phyloP scores from a whole-genome alignment of 2,113 vertebrate species.

The Proteles cristata region DNA sequence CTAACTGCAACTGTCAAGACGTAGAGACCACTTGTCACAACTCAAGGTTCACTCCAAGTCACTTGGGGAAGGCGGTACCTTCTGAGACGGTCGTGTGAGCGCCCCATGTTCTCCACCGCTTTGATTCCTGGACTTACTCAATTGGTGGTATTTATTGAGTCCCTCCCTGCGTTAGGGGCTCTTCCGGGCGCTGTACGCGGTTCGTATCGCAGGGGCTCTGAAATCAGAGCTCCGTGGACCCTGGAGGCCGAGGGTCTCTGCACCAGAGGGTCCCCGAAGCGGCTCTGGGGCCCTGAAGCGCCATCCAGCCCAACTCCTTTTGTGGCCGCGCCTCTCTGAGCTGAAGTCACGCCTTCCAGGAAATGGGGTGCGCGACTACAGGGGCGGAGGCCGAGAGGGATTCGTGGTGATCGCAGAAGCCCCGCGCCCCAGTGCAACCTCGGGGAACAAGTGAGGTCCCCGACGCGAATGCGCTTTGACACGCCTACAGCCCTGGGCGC shows the following conservation, averaged over 20 bases:
- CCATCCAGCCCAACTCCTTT: background rate
- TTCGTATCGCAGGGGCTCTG: background rate
- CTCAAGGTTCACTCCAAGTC: background rate
- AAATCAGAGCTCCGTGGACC: background rate
- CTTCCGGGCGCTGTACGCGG: background rate
- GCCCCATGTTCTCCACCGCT: background rate
- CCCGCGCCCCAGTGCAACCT: rapidly evolving
- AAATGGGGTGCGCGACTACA: background rate
- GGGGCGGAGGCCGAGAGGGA: background rate
- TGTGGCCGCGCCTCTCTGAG: background rate
- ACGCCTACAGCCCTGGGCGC: rapidly evolving
- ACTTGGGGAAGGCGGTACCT: background rate
- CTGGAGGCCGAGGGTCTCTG: background rate
- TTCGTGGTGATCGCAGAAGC: background rate
- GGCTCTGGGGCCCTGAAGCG: rapidly evolving
- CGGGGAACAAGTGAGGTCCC: background rate
- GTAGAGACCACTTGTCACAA: background rate
- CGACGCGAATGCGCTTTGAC: background rate
- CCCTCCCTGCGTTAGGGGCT: background rate
- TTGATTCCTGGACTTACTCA: background rate
- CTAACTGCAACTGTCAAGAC: background rate
- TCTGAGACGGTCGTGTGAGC: rapidly evolving
- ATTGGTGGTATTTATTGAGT: background rate
- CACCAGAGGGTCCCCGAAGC: background rate
- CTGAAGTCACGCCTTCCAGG: rapidly evolving